Evolutionary conservation across 2,888 invertebrate species (phyloP).

Genomic region (Pristionchus fissidentatus): DNA sequence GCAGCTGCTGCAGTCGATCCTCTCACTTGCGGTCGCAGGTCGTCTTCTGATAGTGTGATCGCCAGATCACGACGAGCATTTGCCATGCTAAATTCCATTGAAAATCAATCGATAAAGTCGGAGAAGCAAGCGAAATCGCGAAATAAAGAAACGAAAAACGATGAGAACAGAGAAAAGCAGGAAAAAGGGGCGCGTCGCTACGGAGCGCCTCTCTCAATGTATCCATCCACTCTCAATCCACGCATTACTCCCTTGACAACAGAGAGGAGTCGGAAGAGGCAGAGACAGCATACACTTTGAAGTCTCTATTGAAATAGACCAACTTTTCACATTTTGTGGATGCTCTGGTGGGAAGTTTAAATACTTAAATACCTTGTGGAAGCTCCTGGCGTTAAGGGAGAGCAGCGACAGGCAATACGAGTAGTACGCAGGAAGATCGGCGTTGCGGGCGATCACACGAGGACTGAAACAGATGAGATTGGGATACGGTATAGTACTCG

Average conservation of each 20-base stretch:
- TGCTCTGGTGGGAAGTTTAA: no score
- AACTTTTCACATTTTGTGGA: no score
- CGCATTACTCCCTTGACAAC: conserved; percentile 31
- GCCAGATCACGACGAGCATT: background rate
- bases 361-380: conserved; percentile 50
- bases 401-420: conserved; percentile 45
- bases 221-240: background rate
- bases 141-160: background rate
- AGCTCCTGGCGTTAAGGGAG: conserved; percentile 14
- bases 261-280: background rate
- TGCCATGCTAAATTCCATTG: background rate
- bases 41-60: conserved; percentile 32
- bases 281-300: background rate
- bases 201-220: no score
- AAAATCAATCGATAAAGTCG: background rate
- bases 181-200: conserved; percentile 14
- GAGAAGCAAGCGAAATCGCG: background rate
- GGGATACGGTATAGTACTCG: no score
- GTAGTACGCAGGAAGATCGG: conserved; percentile 48
- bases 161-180: background rate
- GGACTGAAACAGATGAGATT: conserved; percentile 31
- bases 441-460: conserved; percentile 23
- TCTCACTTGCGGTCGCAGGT: background rate
- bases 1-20: background rate
- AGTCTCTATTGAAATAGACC: no score